Conservation (phyloP, 2,888 invertebrate genomes). For the Crematogaster levior region DNA sequence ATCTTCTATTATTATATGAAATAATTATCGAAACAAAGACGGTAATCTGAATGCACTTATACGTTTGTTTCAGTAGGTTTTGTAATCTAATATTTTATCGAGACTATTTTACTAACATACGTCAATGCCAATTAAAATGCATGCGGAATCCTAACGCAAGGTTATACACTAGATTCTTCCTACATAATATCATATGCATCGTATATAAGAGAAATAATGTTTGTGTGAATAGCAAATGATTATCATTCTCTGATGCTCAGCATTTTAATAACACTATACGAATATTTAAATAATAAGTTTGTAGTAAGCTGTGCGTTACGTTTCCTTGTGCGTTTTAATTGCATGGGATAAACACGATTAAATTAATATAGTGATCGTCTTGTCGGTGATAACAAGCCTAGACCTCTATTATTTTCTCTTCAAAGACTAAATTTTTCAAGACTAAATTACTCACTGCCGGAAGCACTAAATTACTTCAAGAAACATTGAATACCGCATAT, state of each 20-base stretch:
- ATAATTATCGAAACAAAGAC: not conserved
- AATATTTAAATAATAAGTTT: not conserved
- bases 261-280: not conserved
- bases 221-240: not conserved
- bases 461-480: conserved; percentile 58
- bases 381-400: conserved; percentile 4
- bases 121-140: not conserved
- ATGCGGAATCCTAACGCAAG: not conserved
- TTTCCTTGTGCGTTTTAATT: not conserved
- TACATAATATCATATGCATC: not conserved
- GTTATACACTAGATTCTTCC: conserved; percentile 26
- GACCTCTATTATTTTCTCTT: conserved; percentile 23
- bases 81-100: not conserved
- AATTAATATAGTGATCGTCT: not conserved
- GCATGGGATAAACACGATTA: not conserved
- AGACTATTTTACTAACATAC: not conserved
- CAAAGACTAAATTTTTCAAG: too few species aligned
- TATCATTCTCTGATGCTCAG: not conserved
- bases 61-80: not conserved
- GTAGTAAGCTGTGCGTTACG: not conserved
- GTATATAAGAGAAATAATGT: not conserved
- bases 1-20: not conserved
- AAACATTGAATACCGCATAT: conserved; percentile 63
- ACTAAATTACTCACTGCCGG: too few species aligned
- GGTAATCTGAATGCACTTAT: not conserved